Evolutionary conservation across 1,140 invertebrate species (phyloP), one percentile per base, ranked within the genome.

Genomic region (Cecropterus lyciades): DNA sequence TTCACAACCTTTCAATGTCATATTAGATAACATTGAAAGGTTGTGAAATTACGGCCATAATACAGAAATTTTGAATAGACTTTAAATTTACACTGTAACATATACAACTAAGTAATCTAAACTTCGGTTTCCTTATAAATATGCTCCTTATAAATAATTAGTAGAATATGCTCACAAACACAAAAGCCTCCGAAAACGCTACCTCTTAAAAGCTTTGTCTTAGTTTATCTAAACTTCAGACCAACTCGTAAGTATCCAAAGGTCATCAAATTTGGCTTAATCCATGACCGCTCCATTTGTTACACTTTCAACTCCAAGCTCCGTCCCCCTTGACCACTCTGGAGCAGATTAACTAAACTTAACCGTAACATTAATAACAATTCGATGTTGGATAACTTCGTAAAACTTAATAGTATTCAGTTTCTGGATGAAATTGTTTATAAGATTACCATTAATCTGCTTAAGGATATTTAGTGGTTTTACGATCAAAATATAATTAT

Each of bases 321-420:
- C 42, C 67, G 57, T 37, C 70, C 13, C 30, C 57, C 55, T 67
- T 72, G 73, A 73, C 72, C 75, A 77, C 65, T 67, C 52, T 27
- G 20, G 76, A 76, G 72, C 42, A 67, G 74, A 81, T 75, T 82
- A 82, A 65, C 59, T 69, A 68, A 62, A 56, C 46, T 62, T 62
- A 51, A 51, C 46, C 46, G 13, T 43, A 24, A 30, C 45, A 60
- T 60, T 33, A 46, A 48, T 60, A 60, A 60, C 24, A 48, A 60
- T 60, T 60, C 27, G 14, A 48, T 20, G 48, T 48, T 45, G 56
- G 17, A 53, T 53, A 52, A 65, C 20, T 65, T 40, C 20, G 13
- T 45, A 45, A 46, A 27, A 17, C 20, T 53, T 53, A 67, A 30
- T 5, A 60, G 14, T 60, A 11, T 1, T 37, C 11, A n/a, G n/a